phyloP scores from a whole-genome alignment of 2,113 vertebrate genomes.

The Syrmaticus mikado region DNA sequence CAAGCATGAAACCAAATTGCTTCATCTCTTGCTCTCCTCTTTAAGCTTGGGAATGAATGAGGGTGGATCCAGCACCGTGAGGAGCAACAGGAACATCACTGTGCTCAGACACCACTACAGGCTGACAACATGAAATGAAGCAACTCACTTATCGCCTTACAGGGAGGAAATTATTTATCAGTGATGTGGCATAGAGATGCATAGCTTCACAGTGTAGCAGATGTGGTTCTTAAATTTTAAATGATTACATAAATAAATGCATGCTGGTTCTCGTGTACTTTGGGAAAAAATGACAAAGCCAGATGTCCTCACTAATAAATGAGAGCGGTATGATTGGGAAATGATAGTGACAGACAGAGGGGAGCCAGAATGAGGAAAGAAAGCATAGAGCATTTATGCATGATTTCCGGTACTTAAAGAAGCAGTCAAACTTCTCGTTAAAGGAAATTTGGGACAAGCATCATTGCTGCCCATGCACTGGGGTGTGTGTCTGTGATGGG shows the following conservation, averaged over 20 bases:
- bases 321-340: background rate
- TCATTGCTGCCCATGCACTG: rapidly evolving
- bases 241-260: background rate
- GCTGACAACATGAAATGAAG: background rate
- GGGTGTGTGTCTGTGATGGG: background rate
- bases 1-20: background rate
- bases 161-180: background rate
- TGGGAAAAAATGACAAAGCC: background rate
- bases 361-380: background rate
- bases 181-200: background rate
- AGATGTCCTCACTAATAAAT: background rate
- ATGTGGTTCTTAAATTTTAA: background rate
- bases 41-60: background rate
- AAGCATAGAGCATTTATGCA: background rate
- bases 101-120: background rate
- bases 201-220: background rate
- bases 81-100: background rate
- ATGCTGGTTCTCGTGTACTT: background rate
- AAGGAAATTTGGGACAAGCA: background rate
- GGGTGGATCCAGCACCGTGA: background rate
- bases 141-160: background rate
- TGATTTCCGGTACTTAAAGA: background rate
- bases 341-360: background rate
- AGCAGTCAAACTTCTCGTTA: background rate
- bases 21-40: background rate